phyloP scores from a whole-genome alignment of 2,113 vertebrate genomes.

The Orycteropus afer region DNA sequence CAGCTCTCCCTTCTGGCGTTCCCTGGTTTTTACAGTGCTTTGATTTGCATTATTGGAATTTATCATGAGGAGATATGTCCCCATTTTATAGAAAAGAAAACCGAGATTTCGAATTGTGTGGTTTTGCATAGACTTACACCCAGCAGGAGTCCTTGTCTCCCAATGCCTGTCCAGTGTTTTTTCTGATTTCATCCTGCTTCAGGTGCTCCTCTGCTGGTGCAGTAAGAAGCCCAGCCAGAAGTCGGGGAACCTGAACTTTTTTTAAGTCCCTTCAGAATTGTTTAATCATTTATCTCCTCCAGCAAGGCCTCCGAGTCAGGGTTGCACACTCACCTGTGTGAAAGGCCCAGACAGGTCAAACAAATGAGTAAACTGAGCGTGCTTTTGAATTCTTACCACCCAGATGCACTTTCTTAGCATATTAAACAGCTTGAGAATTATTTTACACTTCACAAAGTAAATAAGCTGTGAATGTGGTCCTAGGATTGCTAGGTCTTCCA shows the following conservation, averaged over 20 bases:
- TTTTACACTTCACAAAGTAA: not conserved
- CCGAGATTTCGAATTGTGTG: not conserved
- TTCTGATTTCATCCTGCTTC: not conserved
- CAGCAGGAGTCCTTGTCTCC: not conserved
- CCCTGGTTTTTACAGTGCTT: not conserved
- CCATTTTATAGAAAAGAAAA: not conserved
- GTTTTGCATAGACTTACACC: not conserved
- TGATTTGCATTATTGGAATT: not conserved
- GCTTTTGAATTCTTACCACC: not conserved
- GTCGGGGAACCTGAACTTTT: not conserved
- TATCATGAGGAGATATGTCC: not conserved
- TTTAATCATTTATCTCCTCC: not conserved
- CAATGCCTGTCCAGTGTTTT: not conserved
- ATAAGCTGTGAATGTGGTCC: not conserved
- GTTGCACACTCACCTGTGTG: rapidly evolving
- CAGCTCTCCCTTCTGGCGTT: not conserved
- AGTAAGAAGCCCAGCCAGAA: not conserved
- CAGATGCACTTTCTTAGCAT: not conserved
- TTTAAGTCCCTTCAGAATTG: not conserved
- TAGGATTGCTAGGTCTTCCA: not conserved
- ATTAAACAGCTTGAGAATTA: not conserved
- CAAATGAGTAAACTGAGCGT: not conserved
- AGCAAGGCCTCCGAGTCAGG: not conserved
- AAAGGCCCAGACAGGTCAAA: not conserved
- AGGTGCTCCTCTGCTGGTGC: not conserved